Conservation (phyloP, 2,888 invertebrate genomes). For the Cataglyphis livida region DNA sequence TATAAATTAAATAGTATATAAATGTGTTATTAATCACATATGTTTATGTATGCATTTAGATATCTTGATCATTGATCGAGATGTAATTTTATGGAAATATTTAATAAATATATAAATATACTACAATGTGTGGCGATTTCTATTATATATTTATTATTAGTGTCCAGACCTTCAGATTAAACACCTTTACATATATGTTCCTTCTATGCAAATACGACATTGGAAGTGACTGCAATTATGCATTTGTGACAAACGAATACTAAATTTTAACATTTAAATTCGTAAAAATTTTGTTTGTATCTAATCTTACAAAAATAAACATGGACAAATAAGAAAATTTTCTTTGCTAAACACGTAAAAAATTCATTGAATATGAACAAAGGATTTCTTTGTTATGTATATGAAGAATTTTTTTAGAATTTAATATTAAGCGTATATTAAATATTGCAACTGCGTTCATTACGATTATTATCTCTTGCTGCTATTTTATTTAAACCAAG, state of each 20-base stretch:
- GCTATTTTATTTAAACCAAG: not conserved
- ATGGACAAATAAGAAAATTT: not conserved
- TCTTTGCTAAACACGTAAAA: not conserved
- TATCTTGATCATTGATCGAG: conserved; percentile 21
- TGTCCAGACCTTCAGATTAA: conserved; percentile 45
- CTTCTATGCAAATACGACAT: conserved; percentile 17
- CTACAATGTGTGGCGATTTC: conserved; percentile 57
- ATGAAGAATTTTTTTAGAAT: not conserved
- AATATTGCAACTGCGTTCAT: not conserved
- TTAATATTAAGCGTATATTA: not conserved
- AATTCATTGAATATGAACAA: not conserved
- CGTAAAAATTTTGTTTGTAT: not conserved
- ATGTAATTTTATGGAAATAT: conserved; percentile 63
- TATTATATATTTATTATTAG: conserved; percentile 61
- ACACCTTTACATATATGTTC: not conserved
- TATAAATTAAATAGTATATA: conserved; percentile 25
- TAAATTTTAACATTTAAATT: not conserved
- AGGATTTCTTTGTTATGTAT: not conserved
- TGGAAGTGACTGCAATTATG: not conserved
- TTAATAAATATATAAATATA: conserved; percentile 68
- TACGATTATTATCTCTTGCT: not conserved
- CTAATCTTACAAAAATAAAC: not conserved
- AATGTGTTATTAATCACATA: conserved; percentile 7
- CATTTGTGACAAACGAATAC: not conserved
- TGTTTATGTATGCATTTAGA: conserved; percentile 27